Evolutionary conservation across 2,888 invertebrate species (phyloP), one percentile per base, ranked within the genome.

Genomic region (Nomada fucata): DNA sequence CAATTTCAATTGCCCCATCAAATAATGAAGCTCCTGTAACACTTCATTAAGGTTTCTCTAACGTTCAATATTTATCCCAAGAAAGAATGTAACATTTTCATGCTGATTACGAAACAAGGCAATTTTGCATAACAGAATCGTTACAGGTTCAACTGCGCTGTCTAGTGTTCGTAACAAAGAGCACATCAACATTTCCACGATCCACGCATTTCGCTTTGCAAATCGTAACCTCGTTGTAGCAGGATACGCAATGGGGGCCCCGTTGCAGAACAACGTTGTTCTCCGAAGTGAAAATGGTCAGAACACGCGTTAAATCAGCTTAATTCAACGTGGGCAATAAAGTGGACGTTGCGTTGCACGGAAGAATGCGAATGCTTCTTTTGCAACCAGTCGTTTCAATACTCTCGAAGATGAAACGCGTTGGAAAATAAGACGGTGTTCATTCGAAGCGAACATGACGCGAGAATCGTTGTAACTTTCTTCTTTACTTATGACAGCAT

Each of bases 161-260:
- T n/a, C 13, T 26, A 57, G 29, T 70, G 57, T 64, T 70, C 57
- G 18, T 63, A 52, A 64, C 67, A 55, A 20, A 61, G n/a, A 47
- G 59, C n/a, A 18, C 50, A 60, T 65, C 57, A 29, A 57, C 65
- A 44, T 73, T 57, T 50, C 29, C 5, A 11, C 26, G n/a, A 59
- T 59, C 59, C 65, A 72, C 71, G 65, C 71, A 64, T 70, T 42
- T 60, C 53, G 18, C 10, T 42, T 65, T 36, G 76, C 71, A 65
- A 77, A 77, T 65, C 50, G 52, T 59, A n/a, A 36, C 26, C 36
- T 29, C 53, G 15, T 79, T 79, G 76, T 61, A 67, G 65, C 65
- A 71, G 73, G 63, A 63, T 69, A 73, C 47, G 44, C 76, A 53
- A 65, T 52, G 69, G 57, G 70, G 42, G 52, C 52, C 29, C n/a